Percentiles rank a stretch among this genome's conserved stretches.
Conservation (phyloP, 2,888 invertebrate species). For the Zygothrica quintamaculata region DNA sequence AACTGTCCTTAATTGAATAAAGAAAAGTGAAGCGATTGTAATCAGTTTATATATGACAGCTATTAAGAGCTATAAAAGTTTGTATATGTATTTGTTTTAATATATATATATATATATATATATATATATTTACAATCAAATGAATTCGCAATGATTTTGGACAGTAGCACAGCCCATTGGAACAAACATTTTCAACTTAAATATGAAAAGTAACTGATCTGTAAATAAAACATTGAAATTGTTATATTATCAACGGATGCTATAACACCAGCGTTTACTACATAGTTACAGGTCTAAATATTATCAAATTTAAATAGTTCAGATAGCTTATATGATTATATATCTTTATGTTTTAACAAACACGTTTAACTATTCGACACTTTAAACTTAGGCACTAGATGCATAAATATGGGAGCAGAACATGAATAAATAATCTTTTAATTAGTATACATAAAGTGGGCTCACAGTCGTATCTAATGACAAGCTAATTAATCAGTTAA, state of each 20-base stretch:
- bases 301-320: no score
- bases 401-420: slow-evolving; percentile 37
- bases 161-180: slow-evolving; percentile 71
- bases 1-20: slow-evolving; percentile 17
- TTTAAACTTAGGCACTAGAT: slow-evolving; percentile 25
- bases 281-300: no score
- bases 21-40: slow-evolving; percentile 9
- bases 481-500: slow-evolving; percentile 11
- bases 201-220: not conserved
- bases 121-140: slow-evolving; percentile 33
- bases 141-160: slow-evolving; percentile 56
- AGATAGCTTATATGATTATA: not conserved
- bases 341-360: slow-evolving; percentile 18
- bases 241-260: not conserved
- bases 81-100: slow-evolving; percentile 20
- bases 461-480: slow-evolving; percentile 22
- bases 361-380: slow-evolving; percentile 44
- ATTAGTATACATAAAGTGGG: slow-evolving; percentile 20
- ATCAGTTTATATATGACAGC: slow-evolving; percentile 18
- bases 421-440: slow-evolving; percentile 62
- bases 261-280: no score
- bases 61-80: slow-evolving; percentile 13
- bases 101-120: slow-evolving; percentile 12
- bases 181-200: slow-evolving; percentile 47
- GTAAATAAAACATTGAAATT: not conserved